These are phyloP conservation scores for Oriolus oriolus DNA, from an alignment of 2,113 vertebrate species.

Conservation along the genomic window DNA sequence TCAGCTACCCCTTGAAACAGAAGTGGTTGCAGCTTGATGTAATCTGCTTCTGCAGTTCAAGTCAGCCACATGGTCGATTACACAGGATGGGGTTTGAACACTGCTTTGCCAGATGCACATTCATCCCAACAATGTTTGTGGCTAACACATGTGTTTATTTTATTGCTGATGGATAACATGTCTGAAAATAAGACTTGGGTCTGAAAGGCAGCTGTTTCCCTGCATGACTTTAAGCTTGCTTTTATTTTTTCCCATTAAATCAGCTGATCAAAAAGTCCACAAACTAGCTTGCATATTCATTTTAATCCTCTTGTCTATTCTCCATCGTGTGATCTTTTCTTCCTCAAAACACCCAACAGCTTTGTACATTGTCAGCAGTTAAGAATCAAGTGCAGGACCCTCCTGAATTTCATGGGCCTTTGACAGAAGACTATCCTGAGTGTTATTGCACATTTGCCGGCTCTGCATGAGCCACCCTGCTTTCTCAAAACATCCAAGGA, in stretches of 20 bases:
- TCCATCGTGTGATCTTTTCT: not conserved
- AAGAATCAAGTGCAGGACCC: not conserved
- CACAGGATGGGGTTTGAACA: not conserved
- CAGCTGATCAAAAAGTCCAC: not conserved
- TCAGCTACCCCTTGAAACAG: not conserved
- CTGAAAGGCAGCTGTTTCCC: not conserved
- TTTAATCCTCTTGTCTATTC: not conserved
- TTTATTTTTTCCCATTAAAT: not conserved
- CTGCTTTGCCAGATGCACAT: not conserved
- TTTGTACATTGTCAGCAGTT: not conserved
- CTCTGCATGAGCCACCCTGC: not conserved
- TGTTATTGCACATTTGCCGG: not conserved
- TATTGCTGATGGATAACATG: not conserved
- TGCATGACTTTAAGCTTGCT: not conserved
- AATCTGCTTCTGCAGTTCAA: not conserved
- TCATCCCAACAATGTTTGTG: not conserved
- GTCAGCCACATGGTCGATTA: rapidly evolving
- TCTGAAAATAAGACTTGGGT: not conserved
- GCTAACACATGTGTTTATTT: not conserved
- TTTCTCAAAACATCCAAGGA: not conserved
- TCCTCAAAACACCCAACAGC: not conserved
- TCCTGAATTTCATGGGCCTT: not conserved
- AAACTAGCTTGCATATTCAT: not conserved
- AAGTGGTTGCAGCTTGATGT: not conserved
- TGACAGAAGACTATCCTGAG: not conserved